Base-by-base conservation (phyloP, 2,797 vertebrate species). In the Lophius americanus region DNA sequence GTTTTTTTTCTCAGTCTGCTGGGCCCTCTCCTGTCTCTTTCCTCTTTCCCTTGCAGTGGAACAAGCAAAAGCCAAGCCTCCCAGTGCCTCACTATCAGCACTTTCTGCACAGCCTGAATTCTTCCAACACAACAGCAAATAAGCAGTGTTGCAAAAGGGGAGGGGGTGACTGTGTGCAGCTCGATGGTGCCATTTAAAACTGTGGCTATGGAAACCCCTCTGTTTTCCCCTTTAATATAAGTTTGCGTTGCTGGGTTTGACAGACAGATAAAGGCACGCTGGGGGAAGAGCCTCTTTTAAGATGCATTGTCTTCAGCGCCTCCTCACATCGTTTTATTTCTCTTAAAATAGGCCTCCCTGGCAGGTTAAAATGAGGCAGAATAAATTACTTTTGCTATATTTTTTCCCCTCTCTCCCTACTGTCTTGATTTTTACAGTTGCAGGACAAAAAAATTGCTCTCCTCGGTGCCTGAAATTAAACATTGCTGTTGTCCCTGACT, bases 141-240 rank as follows among this genome's bases (percentile, higher is more conserved):
- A 82, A 83, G 85, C 68, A 79, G 70, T 7, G 48, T 73, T 79
- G 78, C 66, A 76, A 65, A 67, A 13, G 32, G 7, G 14, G 13
- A 23, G 11, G 51, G 39, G 32, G 56, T n/a, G 41, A 36, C 61
- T 82, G 79, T 75, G 75, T 70, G 60, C 67, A 66, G 66, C 66
- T 36, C 70, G 14, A 52, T 71, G 47, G 73, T 75, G 68, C 70
- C 82, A 72, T 83, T 88, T 79, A 82, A 42, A 83, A 71, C 80
- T 81, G 81, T 86, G 85, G 73, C 87, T 87, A 89, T 89, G 83
- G 87, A 84, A 88, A 87, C 85, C 85, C 78, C 60, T 81, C 73
- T 71, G 69, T 73, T 75, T 56, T 70, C 55, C 66, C 67, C 78
- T 57, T 73, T 83, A 81, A 82, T 85, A 71, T 82, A 77, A 88